Base-by-base conservation (phyloP, 2,888 invertebrate species). In the Dryomyza anilis region DNA sequence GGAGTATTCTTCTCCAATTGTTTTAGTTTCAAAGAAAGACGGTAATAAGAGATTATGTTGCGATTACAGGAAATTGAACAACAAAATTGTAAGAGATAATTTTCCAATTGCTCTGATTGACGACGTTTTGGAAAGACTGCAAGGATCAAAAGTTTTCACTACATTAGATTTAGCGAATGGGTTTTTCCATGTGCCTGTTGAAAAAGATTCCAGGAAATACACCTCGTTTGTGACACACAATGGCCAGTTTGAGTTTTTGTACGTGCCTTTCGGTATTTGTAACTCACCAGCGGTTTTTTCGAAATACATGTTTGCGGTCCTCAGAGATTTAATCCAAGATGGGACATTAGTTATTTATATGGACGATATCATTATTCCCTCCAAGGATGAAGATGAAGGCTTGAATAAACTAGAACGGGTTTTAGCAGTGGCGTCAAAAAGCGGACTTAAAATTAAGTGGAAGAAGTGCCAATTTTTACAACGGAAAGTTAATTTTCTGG, bases 281-380 rank as follows among this genome's bases (percentile, higher is more conserved):
- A 57, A 65, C n/a, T 45, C 65, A 2, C 56, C 55, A 2, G 30
- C 58, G 5, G 46, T 59, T 2, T 59, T 59, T 27, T 46, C 46
- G 23, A n/a, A 46, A 21, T 59, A 48, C 59, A n/a, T 64, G 10
- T 39, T n/a, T 5, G 60, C 48, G 5, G 56, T 60, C 19, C 58
- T 56, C 12, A 43, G 53, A 46, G 43, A 29, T 16, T 27, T 67
- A 25, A 64, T 67, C 33, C 29, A 67, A 12, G 46, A 46, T 3
- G 53, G 57, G 3, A 27, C 19, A 12, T 21, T 67, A 19, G 21
- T 58, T 3, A 53, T 21, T 8, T 67, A 64, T 25, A 56, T 67
- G 39, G 76, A 76, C 50, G 76, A 77, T 64, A 7, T 76, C 2
- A 45, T 76, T 10, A 64, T 74, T 14, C 50, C 59, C 2, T 53